A percentile compares a stretch with the other conserved stretches of the same genome.
These are phyloP conservation scores for Andrena hattorfiana DNA, from an alignment of 2,888 invertebrate species.

Conservation along the genomic window DNA sequence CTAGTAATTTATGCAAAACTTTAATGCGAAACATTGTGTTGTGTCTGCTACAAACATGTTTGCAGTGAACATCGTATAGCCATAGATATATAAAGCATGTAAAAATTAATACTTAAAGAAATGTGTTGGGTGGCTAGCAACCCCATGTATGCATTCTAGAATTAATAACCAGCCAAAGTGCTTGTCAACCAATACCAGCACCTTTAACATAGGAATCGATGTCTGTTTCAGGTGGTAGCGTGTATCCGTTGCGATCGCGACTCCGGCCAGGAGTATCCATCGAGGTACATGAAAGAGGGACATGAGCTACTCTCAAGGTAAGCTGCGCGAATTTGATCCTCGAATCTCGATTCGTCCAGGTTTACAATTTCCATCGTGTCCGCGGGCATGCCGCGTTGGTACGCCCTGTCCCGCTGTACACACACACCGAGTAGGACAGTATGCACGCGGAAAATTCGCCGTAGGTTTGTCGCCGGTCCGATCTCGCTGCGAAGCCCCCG, in stretches of 20 bases:
- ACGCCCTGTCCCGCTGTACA: conserved; percentile 4
- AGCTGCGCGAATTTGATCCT: conserved; percentile 46
- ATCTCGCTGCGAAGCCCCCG: conserved; percentile 50
- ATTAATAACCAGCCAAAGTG: no score
- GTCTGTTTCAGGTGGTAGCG: conserved; percentile 74
- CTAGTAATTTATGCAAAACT: no score
- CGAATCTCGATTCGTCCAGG: neutral
- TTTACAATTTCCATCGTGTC: conserved; percentile 23
- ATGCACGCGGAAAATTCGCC: conserved; percentile 53
- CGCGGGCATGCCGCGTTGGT: conserved; percentile 27
- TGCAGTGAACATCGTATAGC: no score
- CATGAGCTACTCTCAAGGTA: conserved; percentile 85
- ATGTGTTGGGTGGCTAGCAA: no score
- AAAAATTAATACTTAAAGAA: no score
- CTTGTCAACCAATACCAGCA: neutral
- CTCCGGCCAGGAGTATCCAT: conserved; percentile 82
- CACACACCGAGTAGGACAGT: conserved; percentile 7
- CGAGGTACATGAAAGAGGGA: conserved; percentile 84
- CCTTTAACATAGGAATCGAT: conserved; percentile 15
- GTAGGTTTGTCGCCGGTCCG: conserved; percentile 68
- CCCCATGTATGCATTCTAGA: no score
- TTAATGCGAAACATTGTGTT: no score
- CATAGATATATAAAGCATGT: no score
- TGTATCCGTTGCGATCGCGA: conserved; percentile 67
- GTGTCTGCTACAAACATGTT: no score